Evolutionary conservation across 2,888 invertebrate species (phyloP), one percentile per base, ranked within the genome.

Genomic region (Rhingia campestris): DNA sequence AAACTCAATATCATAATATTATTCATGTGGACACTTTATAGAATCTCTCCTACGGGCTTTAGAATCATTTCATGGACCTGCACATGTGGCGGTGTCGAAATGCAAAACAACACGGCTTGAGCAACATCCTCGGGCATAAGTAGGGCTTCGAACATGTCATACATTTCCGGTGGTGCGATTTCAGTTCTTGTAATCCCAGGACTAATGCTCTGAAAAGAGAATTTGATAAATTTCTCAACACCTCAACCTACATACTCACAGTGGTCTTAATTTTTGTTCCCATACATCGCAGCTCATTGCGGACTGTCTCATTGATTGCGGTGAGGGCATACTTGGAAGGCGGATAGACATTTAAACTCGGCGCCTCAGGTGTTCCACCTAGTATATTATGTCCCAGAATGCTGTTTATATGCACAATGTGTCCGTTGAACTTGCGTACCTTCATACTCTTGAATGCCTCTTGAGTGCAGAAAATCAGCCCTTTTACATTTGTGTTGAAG

Each of bases 361-460:
- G 32, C 7, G 86, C 49, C 10, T 49, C 49, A 10, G 49, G 49
- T 22, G 49, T 49, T 49, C 49, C 49, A 30, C 3, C 30, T 30
- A 49, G 49, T n/a, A 49, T 30, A 9, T 12, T 33, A 66, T 88
- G 88, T 9, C 88, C 88, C 12, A 81, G 76, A 12, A 87, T 47
- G 53, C 88, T 88, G 39, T 90, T 91, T n/a, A 92, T 89, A 54
- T 91, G 88, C 49, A 92, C 88, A 37, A 92, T 90, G 81, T 92
- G 92, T 0, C 92, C 92, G 81, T 92, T 91, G 4, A 82, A 70
- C 3, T 91, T 89, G 0, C 88, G 87, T 7, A 32, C 35, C 39
- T 85, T 90, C 92, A 93, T 92, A 1, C 91, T 91, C 0, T 88
- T 88, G n/a, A 92, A 87, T 2, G 92, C 92, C 61, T 89, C 90